Conservation (phyloP, 2,888 invertebrate genomes). For the Idaea dimidiata region DNA sequence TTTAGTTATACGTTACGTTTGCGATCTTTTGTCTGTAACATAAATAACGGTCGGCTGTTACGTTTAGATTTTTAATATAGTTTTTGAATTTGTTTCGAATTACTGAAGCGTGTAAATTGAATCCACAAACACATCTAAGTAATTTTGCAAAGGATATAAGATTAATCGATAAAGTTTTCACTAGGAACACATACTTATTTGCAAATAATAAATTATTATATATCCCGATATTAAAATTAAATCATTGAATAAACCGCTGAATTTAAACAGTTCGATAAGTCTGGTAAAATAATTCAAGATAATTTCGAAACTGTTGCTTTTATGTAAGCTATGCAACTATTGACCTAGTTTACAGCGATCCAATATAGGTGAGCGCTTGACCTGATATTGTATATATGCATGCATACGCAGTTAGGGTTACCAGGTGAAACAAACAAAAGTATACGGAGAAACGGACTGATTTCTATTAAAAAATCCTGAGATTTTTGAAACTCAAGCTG, state of each 20-base stretch:
- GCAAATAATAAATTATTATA: neutral
- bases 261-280: neutral
- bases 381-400: slow-evolving; percentile 34
- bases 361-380: slow-evolving; percentile 38
- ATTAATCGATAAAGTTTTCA: neutral
- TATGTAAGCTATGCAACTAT: slow-evolving; percentile 32
- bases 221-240: neutral
- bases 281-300: slow-evolving; percentile 8
- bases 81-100: too few species aligned
- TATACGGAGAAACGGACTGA: too few species aligned
- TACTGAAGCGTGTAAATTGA: too few species aligned
- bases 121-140: too few species aligned
- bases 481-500: too few species aligned
- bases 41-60: too few species aligned
- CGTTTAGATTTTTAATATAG: too few species aligned
- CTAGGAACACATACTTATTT: neutral
- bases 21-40: too few species aligned
- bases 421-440: too few species aligned
- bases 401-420: slow-evolving; percentile 26
- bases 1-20: too few species aligned
- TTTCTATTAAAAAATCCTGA: too few species aligned
- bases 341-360: slow-evolving; percentile 46
- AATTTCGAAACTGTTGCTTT: slow-evolving; percentile 39
- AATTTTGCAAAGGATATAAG: too few species aligned
- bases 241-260: neutral